Percentiles rank a stretch among this genome's conserved stretches.
Evolutionary conservation across 2,888 invertebrate genomes (phyloP).

Genomic region (Eutolmus rufibarbis): DNA sequence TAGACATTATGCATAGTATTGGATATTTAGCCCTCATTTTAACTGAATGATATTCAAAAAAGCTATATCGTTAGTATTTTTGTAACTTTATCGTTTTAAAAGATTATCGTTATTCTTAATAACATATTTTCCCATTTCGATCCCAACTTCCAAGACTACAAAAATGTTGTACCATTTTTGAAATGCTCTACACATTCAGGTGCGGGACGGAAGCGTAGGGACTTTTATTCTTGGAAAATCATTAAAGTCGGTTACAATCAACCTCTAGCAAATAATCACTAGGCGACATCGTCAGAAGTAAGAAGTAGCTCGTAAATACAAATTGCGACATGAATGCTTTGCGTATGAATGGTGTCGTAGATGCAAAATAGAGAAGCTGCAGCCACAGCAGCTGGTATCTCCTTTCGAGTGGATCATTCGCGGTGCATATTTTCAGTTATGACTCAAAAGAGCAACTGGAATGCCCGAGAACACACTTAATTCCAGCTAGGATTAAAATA

Average conservation of each 20-base stretch:
- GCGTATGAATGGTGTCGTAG: background rate
- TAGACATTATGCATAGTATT: too few relatives aligned
- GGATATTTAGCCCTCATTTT: too few relatives aligned
- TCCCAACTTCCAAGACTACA: background rate
- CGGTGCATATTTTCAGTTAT: background rate
- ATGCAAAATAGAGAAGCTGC: background rate
- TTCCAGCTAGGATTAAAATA: slow-evolving; percentile 31
- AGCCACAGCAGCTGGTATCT: background rate
- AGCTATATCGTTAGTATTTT: too few relatives aligned
- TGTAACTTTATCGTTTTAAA: too few relatives aligned
- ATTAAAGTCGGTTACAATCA: background rate
- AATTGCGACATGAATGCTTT: background rate
- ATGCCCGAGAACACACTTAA: slow-evolving; percentile 26
- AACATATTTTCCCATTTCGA: too few relatives aligned
- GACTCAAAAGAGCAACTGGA: slow-evolving; percentile 34
- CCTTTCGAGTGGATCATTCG: background rate
- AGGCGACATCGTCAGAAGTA: background rate
- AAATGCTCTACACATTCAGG: background rate
- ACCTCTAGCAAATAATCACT: background rate
- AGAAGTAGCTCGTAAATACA: background rate
- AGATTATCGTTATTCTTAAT: too few relatives aligned
- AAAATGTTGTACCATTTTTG: background rate
- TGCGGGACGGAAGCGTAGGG: background rate
- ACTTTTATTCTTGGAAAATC: background rate
- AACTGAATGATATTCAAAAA: too few relatives aligned